Evolutionary conservation across 2,888 invertebrate genomes (phyloP).

Genomic region (Omphaloscelis lunosa): DNA sequence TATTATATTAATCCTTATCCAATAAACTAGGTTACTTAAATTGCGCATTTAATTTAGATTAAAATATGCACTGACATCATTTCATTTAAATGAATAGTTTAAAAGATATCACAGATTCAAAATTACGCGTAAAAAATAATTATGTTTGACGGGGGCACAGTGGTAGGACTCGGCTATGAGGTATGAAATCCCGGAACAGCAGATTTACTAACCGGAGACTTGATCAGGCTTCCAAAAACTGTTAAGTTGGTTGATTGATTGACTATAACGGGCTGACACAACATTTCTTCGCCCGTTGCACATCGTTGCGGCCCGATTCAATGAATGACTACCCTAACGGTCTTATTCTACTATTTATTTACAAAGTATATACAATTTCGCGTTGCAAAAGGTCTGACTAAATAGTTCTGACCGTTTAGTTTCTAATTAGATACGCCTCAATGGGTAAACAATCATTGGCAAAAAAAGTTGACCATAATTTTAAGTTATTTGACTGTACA

Average conservation of each 20-base stretch:
- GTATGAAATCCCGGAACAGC: too few species aligned
- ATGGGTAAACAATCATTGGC: conserved; percentile 54
- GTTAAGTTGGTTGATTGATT: conserved; percentile 15
- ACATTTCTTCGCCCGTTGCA: conserved; percentile 30
- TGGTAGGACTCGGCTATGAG: too few species aligned
- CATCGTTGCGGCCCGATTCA: conserved; percentile 26
- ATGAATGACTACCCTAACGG: conserved; percentile 47
- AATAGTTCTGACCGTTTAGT: conserved; percentile 45
- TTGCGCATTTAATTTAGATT: too few species aligned
- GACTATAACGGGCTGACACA: conserved; percentile 27
- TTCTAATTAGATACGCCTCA: conserved; percentile 56
- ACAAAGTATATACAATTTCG: conserved; percentile 40
- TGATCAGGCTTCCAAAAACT: neutral
- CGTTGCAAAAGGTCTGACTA: conserved; percentile 50
- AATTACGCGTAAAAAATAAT: too few species aligned
- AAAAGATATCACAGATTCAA: too few species aligned
- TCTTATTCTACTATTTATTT: conserved; percentile 35
- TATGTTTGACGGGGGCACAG: too few species aligned
- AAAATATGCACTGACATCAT: too few species aligned
- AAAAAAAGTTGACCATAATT: conserved; percentile 45
- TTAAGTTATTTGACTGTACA: neutral
- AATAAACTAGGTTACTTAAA: too few species aligned
- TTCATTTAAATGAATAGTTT: too few species aligned
- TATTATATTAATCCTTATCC: too few species aligned
- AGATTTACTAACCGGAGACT: neutral